These are phyloP conservation scores for Allenopithecus nigroviridis DNA, from an alignment of 2,797 vertebrate genomes.

Conservation along the genomic window DNA sequence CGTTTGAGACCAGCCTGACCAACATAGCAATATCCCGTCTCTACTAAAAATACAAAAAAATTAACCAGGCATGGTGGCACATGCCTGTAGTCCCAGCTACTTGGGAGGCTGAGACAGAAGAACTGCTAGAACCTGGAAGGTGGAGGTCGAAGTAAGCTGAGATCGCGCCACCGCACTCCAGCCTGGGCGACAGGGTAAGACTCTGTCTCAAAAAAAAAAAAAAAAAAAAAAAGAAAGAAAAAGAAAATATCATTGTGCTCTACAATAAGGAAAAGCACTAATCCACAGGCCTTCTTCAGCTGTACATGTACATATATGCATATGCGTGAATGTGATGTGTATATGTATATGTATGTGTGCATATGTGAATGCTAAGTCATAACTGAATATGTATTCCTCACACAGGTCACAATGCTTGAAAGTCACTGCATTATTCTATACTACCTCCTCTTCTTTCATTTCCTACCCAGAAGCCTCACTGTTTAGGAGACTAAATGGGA, in stretches of 20 bases:
- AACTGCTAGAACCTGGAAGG: too few relatives aligned
- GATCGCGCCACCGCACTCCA: too few relatives aligned
- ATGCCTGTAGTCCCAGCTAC: too few relatives aligned
- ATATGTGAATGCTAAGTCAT: neutral
- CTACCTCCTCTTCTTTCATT: neutral
- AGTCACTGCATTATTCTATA: neutral
- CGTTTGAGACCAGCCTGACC: neutral
- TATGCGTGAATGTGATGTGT: neutral
- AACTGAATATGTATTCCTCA: neutral
- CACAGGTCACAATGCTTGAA: rapidly evolving
- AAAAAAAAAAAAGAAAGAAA: neutral
- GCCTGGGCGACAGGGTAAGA: neutral
- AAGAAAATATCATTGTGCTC: neutral
- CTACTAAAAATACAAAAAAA: neutral
- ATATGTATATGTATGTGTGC: too few relatives aligned
- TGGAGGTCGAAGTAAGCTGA: too few relatives aligned
- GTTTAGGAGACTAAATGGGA: neutral
- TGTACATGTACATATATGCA: neutral
- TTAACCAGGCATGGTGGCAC: too few relatives aligned
- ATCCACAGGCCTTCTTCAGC: neutral
- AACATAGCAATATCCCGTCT: neutral
- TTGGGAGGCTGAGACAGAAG: too few relatives aligned
- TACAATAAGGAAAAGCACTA: neutral
- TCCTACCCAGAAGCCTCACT: slow-evolving; percentile 19
- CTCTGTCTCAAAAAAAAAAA: neutral